Conservation (phyloP, 2,113 vertebrate genomes). For the Passer domesticus region DNA sequence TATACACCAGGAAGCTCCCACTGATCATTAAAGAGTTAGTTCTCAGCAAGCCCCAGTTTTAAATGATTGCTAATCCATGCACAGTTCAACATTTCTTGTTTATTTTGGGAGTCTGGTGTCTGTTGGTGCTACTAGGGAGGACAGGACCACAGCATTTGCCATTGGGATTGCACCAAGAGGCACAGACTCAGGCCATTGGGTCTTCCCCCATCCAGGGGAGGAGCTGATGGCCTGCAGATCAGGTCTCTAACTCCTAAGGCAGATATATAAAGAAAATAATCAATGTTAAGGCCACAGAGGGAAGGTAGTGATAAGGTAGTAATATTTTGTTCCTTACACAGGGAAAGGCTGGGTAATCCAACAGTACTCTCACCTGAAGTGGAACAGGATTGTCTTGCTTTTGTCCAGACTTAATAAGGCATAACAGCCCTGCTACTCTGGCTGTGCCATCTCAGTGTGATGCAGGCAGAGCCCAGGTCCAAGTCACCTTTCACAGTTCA, state of each 20-base stretch:
- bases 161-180: background rate
- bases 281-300: background rate
- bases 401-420: background rate
- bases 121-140: background rate
- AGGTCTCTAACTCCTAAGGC: background rate
- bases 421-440: background rate
- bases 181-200: rapidly evolving
- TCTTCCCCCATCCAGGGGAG: background rate
- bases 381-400: background rate
- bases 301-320: background rate
- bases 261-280: background rate
- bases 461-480: background rate
- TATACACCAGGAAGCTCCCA: background rate
- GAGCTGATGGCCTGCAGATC: background rate
- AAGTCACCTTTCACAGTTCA: background rate
- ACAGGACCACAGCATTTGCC: background rate
- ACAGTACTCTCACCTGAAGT: background rate
- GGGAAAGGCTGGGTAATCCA: background rate
- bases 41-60: background rate
- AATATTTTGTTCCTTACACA: background rate
- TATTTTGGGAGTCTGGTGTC: background rate
- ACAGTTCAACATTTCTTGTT: background rate
- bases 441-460: background rate
- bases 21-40: background rate
- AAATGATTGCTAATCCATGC: background rate